These are phyloP conservation scores for Esperia sulphurella DNA, from an alignment of 2,888 invertebrate genomes.

Conservation along the genomic window DNA sequence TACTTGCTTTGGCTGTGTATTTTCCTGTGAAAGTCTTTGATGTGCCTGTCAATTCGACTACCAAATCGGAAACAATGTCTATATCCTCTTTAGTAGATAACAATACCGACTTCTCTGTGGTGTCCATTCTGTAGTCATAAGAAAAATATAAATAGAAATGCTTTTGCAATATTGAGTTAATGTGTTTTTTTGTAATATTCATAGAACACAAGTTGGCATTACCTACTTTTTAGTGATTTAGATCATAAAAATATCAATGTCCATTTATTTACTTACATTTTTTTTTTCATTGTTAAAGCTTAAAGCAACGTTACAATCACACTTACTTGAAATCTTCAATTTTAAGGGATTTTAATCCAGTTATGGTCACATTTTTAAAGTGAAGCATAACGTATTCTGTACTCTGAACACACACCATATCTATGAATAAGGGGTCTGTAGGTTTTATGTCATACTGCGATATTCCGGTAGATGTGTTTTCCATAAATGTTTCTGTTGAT, in stretches of 20 bases:
- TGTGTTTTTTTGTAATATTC: too few relatives aligned
- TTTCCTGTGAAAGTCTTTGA: conserved; percentile 37
- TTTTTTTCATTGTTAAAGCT: too few relatives aligned
- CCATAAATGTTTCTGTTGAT: conserved; percentile 49
- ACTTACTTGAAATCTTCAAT: conserved; percentile 56
- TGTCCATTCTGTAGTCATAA: conserved; percentile 43
- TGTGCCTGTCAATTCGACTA: conserved; percentile 28
- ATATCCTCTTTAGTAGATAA: conserved; percentile 47
- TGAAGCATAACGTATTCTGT: conserved; percentile 31
- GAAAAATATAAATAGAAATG: background rate
- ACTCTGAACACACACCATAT: conserved; percentile 30
- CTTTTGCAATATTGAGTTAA: background rate
- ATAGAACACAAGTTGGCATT: too few relatives aligned
- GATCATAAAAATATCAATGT: too few relatives aligned
- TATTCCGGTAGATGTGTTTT: conserved; percentile 47
- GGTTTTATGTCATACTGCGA: conserved; percentile 38
- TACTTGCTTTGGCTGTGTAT: conserved; percentile 47
- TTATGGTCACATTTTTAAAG: conserved; percentile 46
- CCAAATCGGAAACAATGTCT: conserved; percentile 36
- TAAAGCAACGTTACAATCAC: too few relatives aligned
- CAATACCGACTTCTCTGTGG: conserved; percentile 38
- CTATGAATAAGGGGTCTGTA: conserved; percentile 48
- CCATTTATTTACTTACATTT: too few relatives aligned
- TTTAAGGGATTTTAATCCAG: conserved; percentile 48
- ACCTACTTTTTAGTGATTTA: conserved; percentile 3